These are phyloP conservation scores for Corythornis cristatus DNA, from an alignment of 2,113 vertebrate species.

Conservation along the genomic window DNA sequence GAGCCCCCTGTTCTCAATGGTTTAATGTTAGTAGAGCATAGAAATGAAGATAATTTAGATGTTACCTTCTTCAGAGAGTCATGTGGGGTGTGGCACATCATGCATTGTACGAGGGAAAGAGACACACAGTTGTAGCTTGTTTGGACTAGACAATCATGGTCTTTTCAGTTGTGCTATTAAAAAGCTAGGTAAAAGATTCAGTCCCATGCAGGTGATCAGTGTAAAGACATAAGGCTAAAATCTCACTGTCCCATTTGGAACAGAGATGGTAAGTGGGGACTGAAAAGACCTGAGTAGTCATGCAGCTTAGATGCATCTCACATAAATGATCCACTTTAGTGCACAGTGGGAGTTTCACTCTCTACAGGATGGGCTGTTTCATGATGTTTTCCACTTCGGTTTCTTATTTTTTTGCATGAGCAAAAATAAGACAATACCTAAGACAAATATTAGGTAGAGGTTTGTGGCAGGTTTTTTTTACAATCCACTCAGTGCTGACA, in stretches of 20 bases:
- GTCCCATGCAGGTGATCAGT: background rate
- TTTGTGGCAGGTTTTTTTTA: background rate
- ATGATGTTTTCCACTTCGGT: background rate
- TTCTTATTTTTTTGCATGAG: background rate
- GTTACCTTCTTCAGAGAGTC: background rate
- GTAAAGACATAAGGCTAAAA: background rate
- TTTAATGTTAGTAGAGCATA: background rate
- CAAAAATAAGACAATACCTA: background rate
- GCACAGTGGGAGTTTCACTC: background rate
- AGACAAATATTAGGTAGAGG: background rate
- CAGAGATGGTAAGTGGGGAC: background rate
- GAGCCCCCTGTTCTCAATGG: background rate
- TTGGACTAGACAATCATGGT: background rate
- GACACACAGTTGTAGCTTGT: fast-evolving
- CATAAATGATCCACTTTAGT: background rate
- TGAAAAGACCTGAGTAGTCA: background rate
- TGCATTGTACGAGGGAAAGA: background rate
- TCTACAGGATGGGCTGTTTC: background rate
- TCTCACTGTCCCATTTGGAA: background rate
- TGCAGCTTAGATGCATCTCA: background rate
- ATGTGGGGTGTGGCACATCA: background rate
- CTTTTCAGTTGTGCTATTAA: background rate
- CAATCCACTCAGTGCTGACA: background rate
- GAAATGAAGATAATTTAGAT: background rate
- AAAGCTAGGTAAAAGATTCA: background rate